These are phyloP conservation scores for Trichogramma evanescens DNA, from an alignment of 2,888 invertebrate species.

Conservation along the genomic window DNA sequence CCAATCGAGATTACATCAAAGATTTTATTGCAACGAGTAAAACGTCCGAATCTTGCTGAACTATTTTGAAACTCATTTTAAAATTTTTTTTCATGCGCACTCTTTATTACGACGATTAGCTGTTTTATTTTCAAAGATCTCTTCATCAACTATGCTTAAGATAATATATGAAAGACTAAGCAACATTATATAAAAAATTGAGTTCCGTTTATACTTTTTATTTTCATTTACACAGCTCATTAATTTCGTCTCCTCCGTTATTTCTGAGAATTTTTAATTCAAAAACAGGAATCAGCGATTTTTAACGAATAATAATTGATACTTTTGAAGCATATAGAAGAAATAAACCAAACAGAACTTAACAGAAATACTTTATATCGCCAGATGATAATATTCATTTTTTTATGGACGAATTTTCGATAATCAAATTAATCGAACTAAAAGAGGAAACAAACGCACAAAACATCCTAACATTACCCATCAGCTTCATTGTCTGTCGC, in stretches of 20 bases:
- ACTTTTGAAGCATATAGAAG: too few species aligned
- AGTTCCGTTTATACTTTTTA: neutral
- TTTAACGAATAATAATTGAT: too few species aligned
- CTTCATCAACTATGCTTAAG: slow-evolving; percentile 8
- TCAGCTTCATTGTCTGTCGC: too few species aligned
- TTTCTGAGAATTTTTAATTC: too few species aligned
- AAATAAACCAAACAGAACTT: too few species aligned
- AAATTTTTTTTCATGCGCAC: slow-evolving; percentile 7
- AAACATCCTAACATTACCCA: too few species aligned
- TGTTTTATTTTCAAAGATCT: slow-evolving; percentile 8
- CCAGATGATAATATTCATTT: too few species aligned
- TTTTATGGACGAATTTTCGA: too few species aligned
- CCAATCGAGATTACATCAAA: neutral
- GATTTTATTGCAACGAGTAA: slow-evolving; percentile 7
- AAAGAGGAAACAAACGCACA: too few species aligned
- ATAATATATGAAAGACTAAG: slow-evolving; percentile 16
- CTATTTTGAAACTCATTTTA: slow-evolving; percentile 15
- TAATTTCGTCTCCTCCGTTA: neutral
- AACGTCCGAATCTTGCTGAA: slow-evolving; percentile 14
- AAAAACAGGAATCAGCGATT: too few species aligned
- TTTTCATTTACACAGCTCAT: slow-evolving; percentile 13
- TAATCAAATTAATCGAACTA: too few species aligned
- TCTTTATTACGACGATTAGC: neutral
- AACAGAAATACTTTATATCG: too few species aligned
- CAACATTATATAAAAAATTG: slow-evolving; percentile 19